Percentiles rank a stretch among this genome's conserved stretches.
Evolutionary conservation across 2,888 invertebrate species (phyloP).

Genomic region (Seira ritae): DNA sequence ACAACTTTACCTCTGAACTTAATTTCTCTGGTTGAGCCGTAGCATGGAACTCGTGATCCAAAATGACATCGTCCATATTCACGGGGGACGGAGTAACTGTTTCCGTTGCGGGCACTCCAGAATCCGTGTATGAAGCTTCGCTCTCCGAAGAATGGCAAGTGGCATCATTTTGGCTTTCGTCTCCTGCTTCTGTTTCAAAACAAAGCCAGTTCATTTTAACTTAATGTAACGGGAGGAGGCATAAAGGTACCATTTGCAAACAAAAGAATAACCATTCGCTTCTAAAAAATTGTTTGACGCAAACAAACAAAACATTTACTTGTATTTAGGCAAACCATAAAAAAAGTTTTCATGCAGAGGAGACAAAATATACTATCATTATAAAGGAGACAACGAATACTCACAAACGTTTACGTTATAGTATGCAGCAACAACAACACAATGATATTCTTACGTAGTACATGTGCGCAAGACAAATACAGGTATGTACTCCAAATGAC

Average conservation of each 20-base stretch:
- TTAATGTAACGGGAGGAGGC: background rate
- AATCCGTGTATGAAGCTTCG: constrained; percentile 71
- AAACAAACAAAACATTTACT: constrained; percentile 32
- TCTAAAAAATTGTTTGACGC: constrained; percentile 15
- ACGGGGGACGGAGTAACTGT: constrained; percentile 72
- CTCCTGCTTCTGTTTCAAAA: constrained; percentile 25
- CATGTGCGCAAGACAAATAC: too few relatives aligned
- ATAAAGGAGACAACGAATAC: too few relatives aligned
- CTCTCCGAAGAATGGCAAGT: constrained; percentile 70
- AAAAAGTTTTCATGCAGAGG: too few relatives aligned
- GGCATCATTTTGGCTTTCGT: constrained; percentile 56
- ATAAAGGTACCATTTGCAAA: background rate
- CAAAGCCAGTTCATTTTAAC: background rate
- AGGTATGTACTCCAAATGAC: too few relatives aligned
- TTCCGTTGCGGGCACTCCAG: constrained; percentile 71
- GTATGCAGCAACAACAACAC: too few relatives aligned
- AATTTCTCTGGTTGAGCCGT: constrained; percentile 53
- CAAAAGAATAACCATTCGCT: constrained; percentile 17
- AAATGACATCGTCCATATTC: constrained; percentile 67
- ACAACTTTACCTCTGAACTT: constrained; percentile 39
- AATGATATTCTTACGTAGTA: too few relatives aligned
- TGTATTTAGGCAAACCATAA: background rate
- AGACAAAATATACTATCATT: too few relatives aligned
- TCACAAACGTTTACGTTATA: too few relatives aligned
- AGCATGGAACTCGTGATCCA: constrained; percentile 63